A percentile compares a stretch with the other conserved stretches of the same genome.
phyloP scores from a whole-genome alignment of 1,140 invertebrate species.

The Lucilia cuprina region DNA sequence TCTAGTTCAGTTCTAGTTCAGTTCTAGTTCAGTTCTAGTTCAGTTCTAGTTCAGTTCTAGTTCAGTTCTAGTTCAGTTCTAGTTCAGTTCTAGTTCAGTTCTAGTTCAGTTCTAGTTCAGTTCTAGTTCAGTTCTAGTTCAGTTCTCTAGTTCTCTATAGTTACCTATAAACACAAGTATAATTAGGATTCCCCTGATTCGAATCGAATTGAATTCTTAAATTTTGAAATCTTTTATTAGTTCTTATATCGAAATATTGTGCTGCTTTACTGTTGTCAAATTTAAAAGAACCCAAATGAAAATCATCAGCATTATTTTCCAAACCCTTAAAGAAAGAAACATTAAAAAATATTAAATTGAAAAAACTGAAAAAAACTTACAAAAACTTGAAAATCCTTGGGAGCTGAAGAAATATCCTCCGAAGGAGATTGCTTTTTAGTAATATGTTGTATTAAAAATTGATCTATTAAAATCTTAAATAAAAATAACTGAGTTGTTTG shows the following conservation, averaged over 20 bases:
- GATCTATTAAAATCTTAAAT: constrained; percentile 44
- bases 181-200: constrained; percentile 40
- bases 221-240: not conserved
- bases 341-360: no score
- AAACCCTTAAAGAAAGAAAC: not conserved
- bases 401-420: constrained; percentile 45
- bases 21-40: no score
- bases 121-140: no score
- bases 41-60: no score
- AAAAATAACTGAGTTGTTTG: not conserved
- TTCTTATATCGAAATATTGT: constrained; percentile 22
- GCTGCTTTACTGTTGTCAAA: not conserved
- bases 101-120: no score
- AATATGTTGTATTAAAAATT: constrained; percentile 46
- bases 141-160: no score
- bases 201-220: constrained; percentile 35
- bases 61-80: no score
- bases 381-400: constrained; percentile 52
- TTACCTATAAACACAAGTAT: constrained; percentile 40
- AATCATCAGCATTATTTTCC: not conserved
- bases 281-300: constrained; percentile 11
- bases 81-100: no score
- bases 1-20: no score
- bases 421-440: constrained; percentile 47
- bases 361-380: constrained; percentile 38